A percentile compares a stretch with the other conserved stretches of the same genome.
These are phyloP conservation scores for Semotilus atromaculatus DNA, from an alignment of 2,797 vertebrate genomes.

Conservation along the genomic window DNA sequence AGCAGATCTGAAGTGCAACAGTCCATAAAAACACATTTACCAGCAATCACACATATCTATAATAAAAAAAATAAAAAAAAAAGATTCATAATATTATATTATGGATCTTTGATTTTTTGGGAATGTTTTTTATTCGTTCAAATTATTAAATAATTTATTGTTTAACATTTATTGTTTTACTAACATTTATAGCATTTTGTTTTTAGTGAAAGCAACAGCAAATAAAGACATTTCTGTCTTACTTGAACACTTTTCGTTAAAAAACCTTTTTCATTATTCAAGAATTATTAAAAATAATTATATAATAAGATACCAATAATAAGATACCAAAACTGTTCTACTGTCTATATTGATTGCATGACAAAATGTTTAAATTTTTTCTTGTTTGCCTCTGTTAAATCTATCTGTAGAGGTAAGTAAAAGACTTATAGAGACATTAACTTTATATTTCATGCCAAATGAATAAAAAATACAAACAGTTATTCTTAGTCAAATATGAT, in stretches of 20 bases:
- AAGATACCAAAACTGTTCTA: background rate
- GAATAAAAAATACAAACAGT: background rate
- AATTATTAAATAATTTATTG: background rate
- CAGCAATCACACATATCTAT: background rate
- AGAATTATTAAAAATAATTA: background rate
- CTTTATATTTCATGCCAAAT: background rate
- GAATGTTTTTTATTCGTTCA: background rate
- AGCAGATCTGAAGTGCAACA: constrained; percentile 7
- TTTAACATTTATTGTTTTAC: background rate
- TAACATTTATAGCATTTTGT: background rate
- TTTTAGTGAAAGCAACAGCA: background rate
- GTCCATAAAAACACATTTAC: background rate
- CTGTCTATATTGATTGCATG: background rate
- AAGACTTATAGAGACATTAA: background rate
- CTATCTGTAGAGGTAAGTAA: background rate
- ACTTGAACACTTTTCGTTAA: background rate
- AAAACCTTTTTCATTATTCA: background rate
- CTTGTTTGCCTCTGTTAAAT: background rate
- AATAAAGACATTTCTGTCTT: background rate
- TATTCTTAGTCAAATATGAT: background rate
- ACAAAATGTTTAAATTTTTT: background rate
- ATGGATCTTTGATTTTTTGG: background rate
- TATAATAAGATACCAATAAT: background rate
- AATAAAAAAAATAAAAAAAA: too few relatives aligned
- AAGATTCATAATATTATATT: background rate